phyloP scores from a whole-genome alignment of 2,888 invertebrate genomes.

The Syrista parreyssii region DNA sequence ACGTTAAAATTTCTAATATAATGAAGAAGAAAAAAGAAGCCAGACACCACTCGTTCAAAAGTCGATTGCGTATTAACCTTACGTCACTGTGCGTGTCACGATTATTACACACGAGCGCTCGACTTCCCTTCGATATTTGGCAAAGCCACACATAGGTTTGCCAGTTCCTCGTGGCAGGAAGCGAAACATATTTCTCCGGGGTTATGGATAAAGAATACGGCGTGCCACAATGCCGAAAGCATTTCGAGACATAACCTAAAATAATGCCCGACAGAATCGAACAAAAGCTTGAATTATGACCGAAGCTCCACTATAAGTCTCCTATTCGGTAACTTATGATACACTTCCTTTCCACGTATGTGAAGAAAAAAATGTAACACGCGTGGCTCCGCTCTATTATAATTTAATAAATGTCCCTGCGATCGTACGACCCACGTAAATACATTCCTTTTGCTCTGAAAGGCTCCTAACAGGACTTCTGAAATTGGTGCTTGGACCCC shows the following conservation, averaged over 20 bases:
- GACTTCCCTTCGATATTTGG: not conserved
- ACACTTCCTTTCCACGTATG: conserved; percentile 51
- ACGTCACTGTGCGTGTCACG: no score
- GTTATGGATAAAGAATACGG: conserved; percentile 39
- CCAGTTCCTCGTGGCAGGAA: conserved; percentile 42
- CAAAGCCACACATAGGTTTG: not conserved
- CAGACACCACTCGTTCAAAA: no score
- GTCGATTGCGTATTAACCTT: no score
- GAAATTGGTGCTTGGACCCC: no score
- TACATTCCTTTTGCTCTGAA: no score
- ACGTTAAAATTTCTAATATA: no score
- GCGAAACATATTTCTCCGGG: conserved; percentile 57
- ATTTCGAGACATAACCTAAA: conserved; percentile 62
- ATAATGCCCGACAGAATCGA: conserved; percentile 65
- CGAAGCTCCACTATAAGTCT: conserved; percentile 49
- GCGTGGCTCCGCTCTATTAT: conserved; percentile 34
- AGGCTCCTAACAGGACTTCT: no score
- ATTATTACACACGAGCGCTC: no score
- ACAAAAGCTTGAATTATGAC: conserved; percentile 66
- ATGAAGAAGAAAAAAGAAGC: no score
- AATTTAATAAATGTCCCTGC: conserved; percentile 40
- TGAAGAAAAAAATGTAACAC: conserved; percentile 20
- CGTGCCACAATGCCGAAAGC: conserved; percentile 57
- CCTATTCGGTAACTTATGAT: conserved; percentile 62
- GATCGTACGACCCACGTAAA: no score